Conservation (phyloP, 2,888 invertebrate genomes). For the Cynaeus angustus region DNA sequence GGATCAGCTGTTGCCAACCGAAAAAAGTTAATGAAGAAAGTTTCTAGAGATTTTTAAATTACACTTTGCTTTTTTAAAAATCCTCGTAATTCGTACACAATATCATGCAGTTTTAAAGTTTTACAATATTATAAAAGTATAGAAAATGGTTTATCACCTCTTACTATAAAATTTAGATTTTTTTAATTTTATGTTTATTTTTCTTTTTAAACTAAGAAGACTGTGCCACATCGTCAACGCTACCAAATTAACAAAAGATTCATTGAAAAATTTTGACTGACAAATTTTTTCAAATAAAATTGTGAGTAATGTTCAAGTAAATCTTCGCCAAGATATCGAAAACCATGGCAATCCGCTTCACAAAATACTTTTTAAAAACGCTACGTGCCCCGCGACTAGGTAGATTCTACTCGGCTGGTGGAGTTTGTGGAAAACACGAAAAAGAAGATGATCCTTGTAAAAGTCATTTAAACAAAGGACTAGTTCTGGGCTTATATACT, state of each 20-base stretch:
- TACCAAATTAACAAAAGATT: conserved; percentile 54
- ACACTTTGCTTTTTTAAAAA: too few species aligned
- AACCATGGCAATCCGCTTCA: conserved; percentile 42
- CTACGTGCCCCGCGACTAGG: neutral
- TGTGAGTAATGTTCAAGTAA: conserved; percentile 49
- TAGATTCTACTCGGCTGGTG: neutral
- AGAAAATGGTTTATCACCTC: too few species aligned
- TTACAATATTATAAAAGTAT: too few species aligned
- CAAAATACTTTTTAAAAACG: conserved; percentile 22
- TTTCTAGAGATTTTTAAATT: too few species aligned
- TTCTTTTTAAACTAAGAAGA: neutral
- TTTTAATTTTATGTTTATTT: too few species aligned
- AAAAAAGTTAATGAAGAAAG: neutral
- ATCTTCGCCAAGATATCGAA: conserved; percentile 7
- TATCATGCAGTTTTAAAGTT: too few species aligned
- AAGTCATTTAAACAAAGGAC: conserved; percentile 69
- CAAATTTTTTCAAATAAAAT: conserved; percentile 43
- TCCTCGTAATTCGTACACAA: too few species aligned
- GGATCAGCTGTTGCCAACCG: neutral
- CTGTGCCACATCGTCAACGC: conserved; percentile 49
- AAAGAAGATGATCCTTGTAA: conserved; percentile 61
- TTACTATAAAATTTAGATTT: too few species aligned
- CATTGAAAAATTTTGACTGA: conserved; percentile 49
- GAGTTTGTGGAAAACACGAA: neutral
- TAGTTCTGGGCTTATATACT: conserved; percentile 78